phyloP scores from a whole-genome alignment of 2,113 vertebrate genomes.

The Nothoprocta pentlandii region DNA sequence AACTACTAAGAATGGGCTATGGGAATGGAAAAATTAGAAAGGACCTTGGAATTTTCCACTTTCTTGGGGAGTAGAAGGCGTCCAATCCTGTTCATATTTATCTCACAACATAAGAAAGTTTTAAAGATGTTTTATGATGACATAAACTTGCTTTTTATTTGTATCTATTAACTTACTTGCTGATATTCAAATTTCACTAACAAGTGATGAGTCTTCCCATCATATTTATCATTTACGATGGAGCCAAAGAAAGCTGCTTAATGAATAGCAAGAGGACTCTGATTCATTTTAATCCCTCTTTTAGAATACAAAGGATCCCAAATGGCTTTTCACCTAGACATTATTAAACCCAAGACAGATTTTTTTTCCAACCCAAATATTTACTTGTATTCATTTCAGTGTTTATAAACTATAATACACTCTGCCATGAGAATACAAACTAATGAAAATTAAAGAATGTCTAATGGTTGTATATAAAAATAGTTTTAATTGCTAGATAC shows the following conservation, averaged over 20 bases:
- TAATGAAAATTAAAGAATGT: conserved; percentile 10
- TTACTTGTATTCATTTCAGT: neutral
- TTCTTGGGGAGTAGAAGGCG: neutral
- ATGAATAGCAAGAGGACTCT: neutral
- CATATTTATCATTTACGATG: conserved; percentile 13
- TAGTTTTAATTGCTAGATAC: neutral
- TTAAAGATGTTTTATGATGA: neutral
- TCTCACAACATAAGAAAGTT: neutral
- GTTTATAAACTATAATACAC: conserved; percentile 17
- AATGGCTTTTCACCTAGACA: neutral
- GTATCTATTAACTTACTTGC: neutral
- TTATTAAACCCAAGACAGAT: neutral
- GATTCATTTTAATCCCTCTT: conserved; percentile 13
- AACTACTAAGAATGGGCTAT: neutral
- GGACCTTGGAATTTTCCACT: neutral
- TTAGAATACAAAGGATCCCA: conserved; percentile 16
- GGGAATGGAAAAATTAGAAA: neutral
- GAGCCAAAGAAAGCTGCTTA: neutral
- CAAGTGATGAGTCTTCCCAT: neutral
- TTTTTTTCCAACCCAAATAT: neutral
- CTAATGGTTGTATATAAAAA: conserved; percentile 9
- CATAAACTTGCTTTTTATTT: neutral
- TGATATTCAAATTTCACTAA: conserved; percentile 34
- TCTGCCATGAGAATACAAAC: neutral
- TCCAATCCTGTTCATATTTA: neutral